Conservation (phyloP, 1,140 invertebrate species). For the Hormaphis cornu region DNA sequence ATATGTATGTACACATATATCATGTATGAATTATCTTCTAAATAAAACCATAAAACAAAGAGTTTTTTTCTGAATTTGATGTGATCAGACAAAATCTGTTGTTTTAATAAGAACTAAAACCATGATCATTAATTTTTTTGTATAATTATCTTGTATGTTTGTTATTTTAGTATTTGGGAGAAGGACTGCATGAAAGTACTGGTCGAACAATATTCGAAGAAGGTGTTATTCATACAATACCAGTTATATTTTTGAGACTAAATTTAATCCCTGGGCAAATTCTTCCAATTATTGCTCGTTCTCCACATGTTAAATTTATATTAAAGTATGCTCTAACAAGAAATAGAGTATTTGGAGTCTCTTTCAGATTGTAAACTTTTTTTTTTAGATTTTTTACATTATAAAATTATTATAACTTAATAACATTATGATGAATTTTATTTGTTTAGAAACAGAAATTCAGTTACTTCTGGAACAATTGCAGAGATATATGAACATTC, state of each 20-base stretch:
- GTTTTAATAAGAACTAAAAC: no score
- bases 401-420: background rate
- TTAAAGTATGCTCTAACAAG: background rate
- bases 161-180: constrained; percentile 12
- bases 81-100: no score
- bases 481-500: constrained; percentile 16
- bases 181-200: background rate
- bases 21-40: no score
- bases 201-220: constrained; percentile 8
- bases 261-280: constrained; percentile 7
- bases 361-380: background rate
- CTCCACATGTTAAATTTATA: background rate
- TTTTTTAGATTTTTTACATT: background rate
- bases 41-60: no score
- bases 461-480: constrained; percentile 3
- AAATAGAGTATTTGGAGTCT: constrained; percentile 14
- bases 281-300: constrained; percentile 6
- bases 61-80: no score
- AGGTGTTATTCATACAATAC: background rate
- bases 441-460: constrained; percentile 5
- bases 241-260: constrained; percentile 2
- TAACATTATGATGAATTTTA: background rate
- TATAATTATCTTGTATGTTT: background rate
- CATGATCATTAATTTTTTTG: no score
- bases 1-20: no score